A percentile compares a stretch with the other conserved stretches of the same genome.
Evolutionary conservation across 2,888 invertebrate genomes (phyloP).

Genomic region (Cheilosia impressa): DNA sequence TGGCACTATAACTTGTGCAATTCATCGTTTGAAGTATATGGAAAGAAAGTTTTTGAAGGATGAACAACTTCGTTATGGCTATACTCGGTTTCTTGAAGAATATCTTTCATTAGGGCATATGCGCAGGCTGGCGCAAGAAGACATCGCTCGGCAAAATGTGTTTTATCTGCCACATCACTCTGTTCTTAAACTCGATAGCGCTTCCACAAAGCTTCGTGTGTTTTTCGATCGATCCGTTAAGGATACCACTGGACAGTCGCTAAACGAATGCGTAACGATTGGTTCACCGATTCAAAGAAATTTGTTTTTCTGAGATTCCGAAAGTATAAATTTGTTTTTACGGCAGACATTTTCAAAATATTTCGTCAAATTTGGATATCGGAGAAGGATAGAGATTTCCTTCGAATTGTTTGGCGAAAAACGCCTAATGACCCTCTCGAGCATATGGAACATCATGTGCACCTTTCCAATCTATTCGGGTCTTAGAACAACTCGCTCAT

Average conservation of each 20-base stretch:
- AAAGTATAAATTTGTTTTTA: slow-evolving; percentile 3
- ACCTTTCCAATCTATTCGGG: slow-evolving; percentile 2
- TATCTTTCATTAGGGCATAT: slow-evolving; percentile 68
- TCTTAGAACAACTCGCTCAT: slow-evolving; percentile 11
- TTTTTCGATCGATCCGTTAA: slow-evolving; percentile 57
- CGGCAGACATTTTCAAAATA: slow-evolving; percentile 35
- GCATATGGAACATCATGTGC: slow-evolving; percentile 24
- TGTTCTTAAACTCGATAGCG: slow-evolving; percentile 6
- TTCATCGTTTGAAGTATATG: slow-evolving; percentile 34
- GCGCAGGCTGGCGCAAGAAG: slow-evolving; percentile 22
- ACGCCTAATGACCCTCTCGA: slow-evolving; percentile 7
- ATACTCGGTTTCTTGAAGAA: too few relatives aligned
- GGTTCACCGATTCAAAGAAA: slow-evolving; percentile 32
- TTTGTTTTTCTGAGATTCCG: too few relatives aligned
- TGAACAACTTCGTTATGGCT: slow-evolving; percentile 9
- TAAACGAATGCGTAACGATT: slow-evolving; percentile 29
- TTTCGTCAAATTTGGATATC: slow-evolving; percentile 41
- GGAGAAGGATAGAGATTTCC: slow-evolving; percentile 5
- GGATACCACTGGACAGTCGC: slow-evolving; percentile 30
- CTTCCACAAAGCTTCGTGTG: slow-evolving; percentile 16
- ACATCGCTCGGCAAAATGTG: slow-evolving; percentile 36
- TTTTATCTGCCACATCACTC: slow-evolving; percentile 24
- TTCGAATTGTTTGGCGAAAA: slow-evolving; percentile 33
- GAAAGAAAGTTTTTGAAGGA: slow-evolving; percentile 47
- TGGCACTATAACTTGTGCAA: slow-evolving; percentile 10